phyloP scores from a whole-genome alignment of 2,888 invertebrate genomes.

The Rhodophaea formosa region DNA sequence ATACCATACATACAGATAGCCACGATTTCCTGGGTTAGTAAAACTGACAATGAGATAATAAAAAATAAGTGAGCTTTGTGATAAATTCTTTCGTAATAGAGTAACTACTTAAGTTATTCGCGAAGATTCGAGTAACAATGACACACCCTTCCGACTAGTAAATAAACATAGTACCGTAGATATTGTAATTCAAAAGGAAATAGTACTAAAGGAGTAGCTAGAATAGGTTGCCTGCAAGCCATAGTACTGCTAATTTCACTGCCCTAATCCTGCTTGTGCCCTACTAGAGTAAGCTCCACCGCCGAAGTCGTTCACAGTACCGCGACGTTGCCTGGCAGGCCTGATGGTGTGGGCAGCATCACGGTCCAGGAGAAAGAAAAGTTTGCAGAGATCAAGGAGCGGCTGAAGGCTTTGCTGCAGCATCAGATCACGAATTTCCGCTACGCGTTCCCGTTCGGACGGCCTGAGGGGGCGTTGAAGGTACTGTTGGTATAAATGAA shows the following conservation, averaged over 20 bases:
- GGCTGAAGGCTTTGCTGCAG: constrained; percentile 94
- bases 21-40: too few species aligned
- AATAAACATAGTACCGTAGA: too few species aligned
- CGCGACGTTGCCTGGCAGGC: constrained; percentile 86
- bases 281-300: constrained; percentile 77
- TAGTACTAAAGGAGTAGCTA: not conserved
- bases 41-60: too few species aligned
- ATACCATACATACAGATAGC: too few species aligned
- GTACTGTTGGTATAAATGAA: constrained; percentile 35
- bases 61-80: too few species aligned
- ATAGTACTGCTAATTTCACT: constrained; percentile 49
- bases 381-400: constrained; percentile 98
- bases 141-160: too few species aligned
- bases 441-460: constrained; percentile 98
- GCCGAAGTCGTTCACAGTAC: constrained; percentile 77
- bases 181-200: too few species aligned
- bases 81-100: too few species aligned
- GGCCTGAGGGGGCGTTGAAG: constrained; percentile 98
- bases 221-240: constrained; percentile 13
- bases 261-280: constrained; percentile 72
- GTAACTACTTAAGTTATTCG: too few species aligned
- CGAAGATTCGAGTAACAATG: too few species aligned
- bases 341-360: constrained; percentile 99
- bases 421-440: constrained; percentile 99
- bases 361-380: constrained; percentile 98